Evolutionary conservation across 1,140 invertebrate genomes (phyloP).

Genomic region (Mercenaria mercenaria): DNA sequence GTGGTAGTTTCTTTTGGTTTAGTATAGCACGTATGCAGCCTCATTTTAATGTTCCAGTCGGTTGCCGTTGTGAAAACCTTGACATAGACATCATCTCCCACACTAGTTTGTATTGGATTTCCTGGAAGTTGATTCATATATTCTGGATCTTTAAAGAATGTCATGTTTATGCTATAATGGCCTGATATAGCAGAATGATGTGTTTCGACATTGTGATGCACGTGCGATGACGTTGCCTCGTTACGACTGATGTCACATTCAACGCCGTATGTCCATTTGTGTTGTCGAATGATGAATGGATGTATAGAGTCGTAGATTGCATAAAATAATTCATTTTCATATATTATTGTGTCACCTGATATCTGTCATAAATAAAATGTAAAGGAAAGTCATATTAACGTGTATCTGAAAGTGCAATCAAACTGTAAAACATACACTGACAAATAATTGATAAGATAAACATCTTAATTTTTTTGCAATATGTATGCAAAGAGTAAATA

Average conservation of each 20-base stretch:
- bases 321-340: slow-evolving; percentile 33
- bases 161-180: slow-evolving; percentile 15
- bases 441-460: no score
- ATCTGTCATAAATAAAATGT: no score
- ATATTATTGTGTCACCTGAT: neutral
- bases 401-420: no score
- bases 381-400: no score
- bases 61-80: no score
- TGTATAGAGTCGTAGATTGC: slow-evolving; percentile 17
- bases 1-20: neutral
- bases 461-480: no score
- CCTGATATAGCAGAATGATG: neutral
- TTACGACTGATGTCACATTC: slow-evolving; percentile 40
- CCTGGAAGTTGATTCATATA: neutral
- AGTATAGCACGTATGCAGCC: no score
- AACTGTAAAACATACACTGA: no score
- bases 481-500: no score
- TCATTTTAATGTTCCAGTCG: no score
- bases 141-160: slow-evolving; percentile 21
- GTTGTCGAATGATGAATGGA: slow-evolving; percentile 29
- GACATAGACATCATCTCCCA: no score
- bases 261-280: slow-evolving; percentile 13
- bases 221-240: slow-evolving; percentile 5
- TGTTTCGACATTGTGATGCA: neutral
- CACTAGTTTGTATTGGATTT: slow-evolving; percentile 26